These are phyloP conservation scores for Trachelus troglodyta DNA, from an alignment of 2,888 invertebrate species.

Conservation along the genomic window DNA sequence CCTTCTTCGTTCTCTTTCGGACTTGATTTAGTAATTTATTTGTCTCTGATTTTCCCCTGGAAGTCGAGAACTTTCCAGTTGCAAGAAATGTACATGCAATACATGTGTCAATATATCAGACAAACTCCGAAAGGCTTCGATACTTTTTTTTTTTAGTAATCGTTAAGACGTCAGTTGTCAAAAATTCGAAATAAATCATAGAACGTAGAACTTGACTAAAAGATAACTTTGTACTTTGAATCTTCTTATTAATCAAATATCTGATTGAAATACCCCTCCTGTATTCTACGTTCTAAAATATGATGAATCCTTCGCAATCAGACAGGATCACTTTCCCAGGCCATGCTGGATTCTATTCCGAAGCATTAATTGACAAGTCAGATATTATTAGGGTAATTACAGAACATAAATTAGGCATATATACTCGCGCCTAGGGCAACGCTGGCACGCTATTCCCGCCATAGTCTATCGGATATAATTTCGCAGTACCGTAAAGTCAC, in stretches of 20 bases:
- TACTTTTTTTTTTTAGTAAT: not conserved
- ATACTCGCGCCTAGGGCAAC: slow-evolving; percentile 13
- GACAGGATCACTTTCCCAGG: not conserved
- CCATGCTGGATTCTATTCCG: not conserved
- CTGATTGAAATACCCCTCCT: not conserved
- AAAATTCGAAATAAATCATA: not conserved
- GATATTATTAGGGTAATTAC: slow-evolving; percentile 36
- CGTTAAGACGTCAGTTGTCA: not conserved
- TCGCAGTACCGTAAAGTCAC: not conserved
- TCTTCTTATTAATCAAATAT: not conserved
- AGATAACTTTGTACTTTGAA: not conserved
- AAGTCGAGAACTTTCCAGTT: not conserved
- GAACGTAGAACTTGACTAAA: not conserved
- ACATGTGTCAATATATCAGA: too few relatives aligned
- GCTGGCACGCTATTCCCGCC: not conserved
- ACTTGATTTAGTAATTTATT: not conserved
- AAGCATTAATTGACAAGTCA: slow-evolving; percentile 36
- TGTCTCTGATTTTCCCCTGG: not conserved
- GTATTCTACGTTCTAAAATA: not conserved
- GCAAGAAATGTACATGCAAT: too few relatives aligned
- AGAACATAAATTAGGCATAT: slow-evolving; percentile 34
- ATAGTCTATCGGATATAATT: not conserved
- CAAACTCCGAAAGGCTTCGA: too few relatives aligned
- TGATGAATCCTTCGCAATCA: slow-evolving; percentile 15
- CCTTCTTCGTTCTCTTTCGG: not conserved